Conservation (phyloP, 2,888 invertebrate species). For the Drosophila ochracea region DNA sequence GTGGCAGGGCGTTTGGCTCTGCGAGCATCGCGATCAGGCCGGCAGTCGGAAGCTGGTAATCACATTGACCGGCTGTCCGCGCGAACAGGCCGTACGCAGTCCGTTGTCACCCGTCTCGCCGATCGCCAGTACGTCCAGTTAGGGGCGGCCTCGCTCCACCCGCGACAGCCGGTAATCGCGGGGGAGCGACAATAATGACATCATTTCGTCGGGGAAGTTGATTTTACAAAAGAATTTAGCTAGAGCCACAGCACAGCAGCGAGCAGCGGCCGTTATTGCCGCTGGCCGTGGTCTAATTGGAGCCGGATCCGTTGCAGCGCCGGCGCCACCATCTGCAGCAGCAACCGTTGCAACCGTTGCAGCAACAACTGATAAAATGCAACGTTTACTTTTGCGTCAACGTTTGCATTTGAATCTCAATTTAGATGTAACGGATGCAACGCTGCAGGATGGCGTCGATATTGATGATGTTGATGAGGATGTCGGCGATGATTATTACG, state of each 20-base stretch:
- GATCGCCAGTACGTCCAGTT: slow-evolving; percentile 96
- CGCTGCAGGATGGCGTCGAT: slow-evolving; percentile 77
- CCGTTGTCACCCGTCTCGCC: slow-evolving; percentile 94
- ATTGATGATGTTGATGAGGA: slow-evolving; percentile 78
- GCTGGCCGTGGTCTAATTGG: slow-evolving; percentile 67
- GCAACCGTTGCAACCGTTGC: slow-evolving; percentile 21
- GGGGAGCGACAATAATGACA: slow-evolving; percentile 86
- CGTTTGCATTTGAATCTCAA: slow-evolving; percentile 82
- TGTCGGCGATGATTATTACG: slow-evolving; percentile 62
- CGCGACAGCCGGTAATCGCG: slow-evolving; percentile 86
- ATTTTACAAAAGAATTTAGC: slow-evolving; percentile 85
- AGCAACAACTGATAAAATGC: slow-evolving; percentile 51
- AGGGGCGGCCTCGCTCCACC: slow-evolving; percentile 90
- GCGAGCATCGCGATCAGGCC: slow-evolving; percentile 98
- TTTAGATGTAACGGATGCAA: slow-evolving; percentile 73
- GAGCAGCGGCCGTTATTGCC: slow-evolving; percentile 77
- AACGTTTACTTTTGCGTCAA: slow-evolving; percentile 81
- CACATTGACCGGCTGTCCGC: slow-evolving; percentile 95
- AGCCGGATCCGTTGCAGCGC: slow-evolving; percentile 48
- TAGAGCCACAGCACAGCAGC: slow-evolving; percentile 84
- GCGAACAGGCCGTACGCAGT: slow-evolving; percentile 92
- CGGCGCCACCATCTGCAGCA: slow-evolving; percentile 39
- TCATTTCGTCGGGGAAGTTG: slow-evolving; percentile 86
- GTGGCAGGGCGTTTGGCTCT: slow-evolving; percentile 99
- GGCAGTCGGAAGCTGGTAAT: slow-evolving; percentile 95